Evolutionary conservation across 2,888 invertebrate species (phyloP).

Genomic region (Cyaniris semiargus): DNA sequence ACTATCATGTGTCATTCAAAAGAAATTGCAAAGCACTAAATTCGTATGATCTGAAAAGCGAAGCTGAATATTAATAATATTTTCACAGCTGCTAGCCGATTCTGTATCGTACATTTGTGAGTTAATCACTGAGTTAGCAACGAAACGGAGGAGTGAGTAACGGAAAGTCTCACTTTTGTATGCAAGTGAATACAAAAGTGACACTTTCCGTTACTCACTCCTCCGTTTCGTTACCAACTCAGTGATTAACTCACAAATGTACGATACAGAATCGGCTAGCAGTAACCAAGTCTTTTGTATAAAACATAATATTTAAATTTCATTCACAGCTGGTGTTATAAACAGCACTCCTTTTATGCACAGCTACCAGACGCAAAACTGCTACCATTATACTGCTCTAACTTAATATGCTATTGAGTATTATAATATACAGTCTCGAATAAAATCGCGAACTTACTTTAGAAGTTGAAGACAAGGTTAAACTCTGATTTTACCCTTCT

Average conservation of each 20-base stretch:
- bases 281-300: not conserved
- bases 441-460: not conserved
- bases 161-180: too few species aligned
- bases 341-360: not conserved
- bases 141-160: too few species aligned
- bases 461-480: too few species aligned
- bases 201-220: too few species aligned
- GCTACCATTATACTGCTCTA: not conserved
- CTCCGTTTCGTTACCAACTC: too few species aligned
- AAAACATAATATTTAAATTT: not conserved
- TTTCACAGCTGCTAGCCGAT: not conserved
- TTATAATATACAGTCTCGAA: too few species aligned
- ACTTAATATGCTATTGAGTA: slow-evolving; percentile 3
- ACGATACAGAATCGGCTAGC: too few species aligned
- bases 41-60: not conserved
- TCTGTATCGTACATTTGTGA: too few species aligned
- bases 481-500: too few species aligned
- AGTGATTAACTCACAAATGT: too few species aligned
- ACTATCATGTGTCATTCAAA: not conserved
- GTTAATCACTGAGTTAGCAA: too few species aligned
- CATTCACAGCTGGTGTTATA: not conserved
- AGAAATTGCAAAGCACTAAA: not conserved
- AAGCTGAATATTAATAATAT: not conserved
- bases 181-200: too few species aligned
- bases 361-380: not conserved